Evolutionary conservation across 2,888 invertebrate species (phyloP).

Genomic region (Candidula unifasciata): DNA sequence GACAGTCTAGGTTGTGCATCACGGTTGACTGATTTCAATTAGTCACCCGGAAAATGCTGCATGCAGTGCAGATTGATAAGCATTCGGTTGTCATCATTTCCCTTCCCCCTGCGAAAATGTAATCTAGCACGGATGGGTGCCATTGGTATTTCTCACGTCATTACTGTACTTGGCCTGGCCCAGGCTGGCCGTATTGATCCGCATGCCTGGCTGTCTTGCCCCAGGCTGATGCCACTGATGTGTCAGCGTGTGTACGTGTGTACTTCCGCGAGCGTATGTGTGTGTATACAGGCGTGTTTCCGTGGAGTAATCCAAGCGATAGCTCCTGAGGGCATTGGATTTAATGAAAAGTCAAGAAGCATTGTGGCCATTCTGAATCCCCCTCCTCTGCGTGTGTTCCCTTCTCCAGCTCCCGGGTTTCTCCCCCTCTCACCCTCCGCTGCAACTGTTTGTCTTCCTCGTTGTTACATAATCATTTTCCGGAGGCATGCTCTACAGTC

Average conservation of each 20-base stretch:
- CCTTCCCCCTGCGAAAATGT: constrained; percentile 29
- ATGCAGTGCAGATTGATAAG: constrained; percentile 1
- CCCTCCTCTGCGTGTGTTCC: background rate
- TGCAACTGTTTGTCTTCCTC: too few relatives aligned
- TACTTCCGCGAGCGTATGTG: too few relatives aligned
- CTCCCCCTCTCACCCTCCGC: background rate
- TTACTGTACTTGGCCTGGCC: constrained; percentile 23
- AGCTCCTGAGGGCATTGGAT: constrained; percentile 3
- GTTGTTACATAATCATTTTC: too few relatives aligned
- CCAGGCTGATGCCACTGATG: background rate
- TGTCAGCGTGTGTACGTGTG: background rate
- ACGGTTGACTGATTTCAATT: constrained; percentile 1
- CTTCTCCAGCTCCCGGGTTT: background rate
- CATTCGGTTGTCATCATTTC: constrained; percentile 31
- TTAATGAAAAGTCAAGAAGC: constrained; percentile 39
- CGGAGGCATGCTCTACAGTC: too few relatives aligned
- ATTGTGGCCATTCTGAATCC: background rate
- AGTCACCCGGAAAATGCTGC: background rate
- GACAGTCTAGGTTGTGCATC: too few relatives aligned
- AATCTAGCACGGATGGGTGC: constrained; percentile 30
- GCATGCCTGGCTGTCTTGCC: background rate
- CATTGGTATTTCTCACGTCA: constrained; percentile 32
- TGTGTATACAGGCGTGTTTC: too few relatives aligned
- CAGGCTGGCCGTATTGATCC: constrained; percentile 24
- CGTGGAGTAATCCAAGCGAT: background rate